Evolutionary conservation across 53 echinoderm and acorn worm species (phyloP).

Genomic region (Stichopus horrens): DNA sequence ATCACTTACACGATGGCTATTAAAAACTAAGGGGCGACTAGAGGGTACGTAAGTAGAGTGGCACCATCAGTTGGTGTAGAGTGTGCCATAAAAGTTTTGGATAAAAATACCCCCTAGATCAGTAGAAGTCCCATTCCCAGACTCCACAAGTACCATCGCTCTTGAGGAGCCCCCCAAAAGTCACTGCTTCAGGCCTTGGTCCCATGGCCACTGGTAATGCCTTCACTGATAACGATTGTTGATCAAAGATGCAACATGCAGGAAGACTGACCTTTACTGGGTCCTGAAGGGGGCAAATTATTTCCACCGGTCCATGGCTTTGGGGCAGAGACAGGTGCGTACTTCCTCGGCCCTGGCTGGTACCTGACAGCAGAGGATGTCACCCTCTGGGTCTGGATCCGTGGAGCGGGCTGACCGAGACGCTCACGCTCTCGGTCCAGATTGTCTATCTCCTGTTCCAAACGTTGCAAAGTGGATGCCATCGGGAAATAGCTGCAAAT

Average conservation of each 20-base stretch:
- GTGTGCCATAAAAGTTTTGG: no score
- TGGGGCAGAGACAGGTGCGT: slow-evolving; percentile 72
- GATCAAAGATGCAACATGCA: not conserved
- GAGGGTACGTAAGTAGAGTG: no score
- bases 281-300: slow-evolving; percentile 61
- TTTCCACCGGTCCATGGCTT: slow-evolving; percentile 50
- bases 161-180: no score
- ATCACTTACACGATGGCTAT: no score
- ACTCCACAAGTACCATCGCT: no score
- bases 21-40: no score
- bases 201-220: no score
- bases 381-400: slow-evolving; percentile 56
- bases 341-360: slow-evolving; percentile 63
- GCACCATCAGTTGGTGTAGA: no score
- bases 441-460: slow-evolving; percentile 67
- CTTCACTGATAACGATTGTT: not conserved
- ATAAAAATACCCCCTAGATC: no score
- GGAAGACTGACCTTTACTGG: slow-evolving; percentile 53
- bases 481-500: not conserved
- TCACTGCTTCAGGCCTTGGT: no score
- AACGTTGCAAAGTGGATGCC: slow-evolving; percentile 57
- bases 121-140: no score
- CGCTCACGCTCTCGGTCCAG: slow-evolving; percentile 57
- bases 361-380: slow-evolving; percentile 58
- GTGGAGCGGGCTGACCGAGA: slow-evolving; percentile 20